These are phyloP conservation scores for Caenorhabditis briggsae DNA, from an alignment of 1,140 invertebrate species.

Conservation along the genomic window DNA sequence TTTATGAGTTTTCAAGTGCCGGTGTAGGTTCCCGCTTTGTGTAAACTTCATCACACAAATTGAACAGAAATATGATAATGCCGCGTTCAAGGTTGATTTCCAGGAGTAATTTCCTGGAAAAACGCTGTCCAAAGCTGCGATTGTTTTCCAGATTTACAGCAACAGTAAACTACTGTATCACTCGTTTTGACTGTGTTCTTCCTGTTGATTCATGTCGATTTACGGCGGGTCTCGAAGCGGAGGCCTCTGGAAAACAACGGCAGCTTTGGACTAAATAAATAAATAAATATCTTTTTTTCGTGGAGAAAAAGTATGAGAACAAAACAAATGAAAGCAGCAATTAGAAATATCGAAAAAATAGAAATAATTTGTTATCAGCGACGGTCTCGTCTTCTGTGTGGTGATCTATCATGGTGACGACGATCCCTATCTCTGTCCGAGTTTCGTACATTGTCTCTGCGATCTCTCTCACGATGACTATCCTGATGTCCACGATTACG, in stretches of 20 bases:
- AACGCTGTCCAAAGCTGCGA: too few species aligned
- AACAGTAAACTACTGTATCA: too few species aligned
- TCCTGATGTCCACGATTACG: slow-evolving; percentile 1
- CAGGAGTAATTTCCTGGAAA: too few species aligned
- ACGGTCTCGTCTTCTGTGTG: slow-evolving; percentile 12
- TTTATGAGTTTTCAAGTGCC: slow-evolving; percentile 95
- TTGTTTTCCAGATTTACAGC: too few species aligned
- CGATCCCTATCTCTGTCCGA: slow-evolving; percentile 1
- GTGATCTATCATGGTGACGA: not conserved
- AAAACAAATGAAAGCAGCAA: not conserved
- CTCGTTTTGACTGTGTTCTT: too few species aligned
- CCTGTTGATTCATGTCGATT: too few species aligned
- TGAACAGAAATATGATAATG: slow-evolving; percentile 92
- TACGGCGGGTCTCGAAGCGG: too few species aligned
- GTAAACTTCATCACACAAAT: slow-evolving; percentile 92
- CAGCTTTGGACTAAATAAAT: not conserved
- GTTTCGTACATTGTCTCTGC: not conserved
- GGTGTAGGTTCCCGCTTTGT: slow-evolving; percentile 96
- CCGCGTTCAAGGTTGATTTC: too few species aligned
- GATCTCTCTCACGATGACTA: not conserved
- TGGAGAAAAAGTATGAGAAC: not conserved
- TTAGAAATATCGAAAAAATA: not conserved
- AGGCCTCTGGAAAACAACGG: too few species aligned
- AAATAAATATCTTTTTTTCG: not conserved
- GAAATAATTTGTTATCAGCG: not conserved